phyloP scores from a whole-genome alignment of 2,888 invertebrate genomes.

The Nephrotoma flavescens region DNA sequence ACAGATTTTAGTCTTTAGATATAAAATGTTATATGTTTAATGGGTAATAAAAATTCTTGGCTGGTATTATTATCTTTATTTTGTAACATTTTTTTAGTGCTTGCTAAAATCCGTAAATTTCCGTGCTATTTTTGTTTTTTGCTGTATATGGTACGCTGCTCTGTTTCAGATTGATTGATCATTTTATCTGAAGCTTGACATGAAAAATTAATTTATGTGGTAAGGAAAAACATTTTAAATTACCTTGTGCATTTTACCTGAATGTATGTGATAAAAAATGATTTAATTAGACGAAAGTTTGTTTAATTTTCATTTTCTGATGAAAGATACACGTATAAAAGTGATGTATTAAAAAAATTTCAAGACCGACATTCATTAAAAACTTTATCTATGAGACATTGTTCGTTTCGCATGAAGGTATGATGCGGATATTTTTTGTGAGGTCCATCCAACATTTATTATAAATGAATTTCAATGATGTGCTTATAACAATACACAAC shows the following conservation, averaged over 20 bases:
- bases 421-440: neutral
- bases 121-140: neutral
- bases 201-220: neutral
- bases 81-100: neutral
- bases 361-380: neutral
- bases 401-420: neutral
- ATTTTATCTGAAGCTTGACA: neutral
- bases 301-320: neutral
- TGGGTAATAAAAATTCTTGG: neutral
- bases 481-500: too few species aligned
- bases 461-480: too few species aligned
- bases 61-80: neutral
- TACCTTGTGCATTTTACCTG: neutral
- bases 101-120: neutral
- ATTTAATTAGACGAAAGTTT: neutral
- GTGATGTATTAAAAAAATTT: neutral
- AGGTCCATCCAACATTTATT: neutral
- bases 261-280: neutral
- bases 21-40: neutral
- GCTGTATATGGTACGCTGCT: neutral
- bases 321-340: neutral
- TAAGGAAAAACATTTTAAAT: neutral
- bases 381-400: neutral
- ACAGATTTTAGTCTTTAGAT: neutral
- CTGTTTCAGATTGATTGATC: neutral